Evolutionary conservation across 1,140 invertebrate species (phyloP).

Genomic region (Solen grandis): DNA sequence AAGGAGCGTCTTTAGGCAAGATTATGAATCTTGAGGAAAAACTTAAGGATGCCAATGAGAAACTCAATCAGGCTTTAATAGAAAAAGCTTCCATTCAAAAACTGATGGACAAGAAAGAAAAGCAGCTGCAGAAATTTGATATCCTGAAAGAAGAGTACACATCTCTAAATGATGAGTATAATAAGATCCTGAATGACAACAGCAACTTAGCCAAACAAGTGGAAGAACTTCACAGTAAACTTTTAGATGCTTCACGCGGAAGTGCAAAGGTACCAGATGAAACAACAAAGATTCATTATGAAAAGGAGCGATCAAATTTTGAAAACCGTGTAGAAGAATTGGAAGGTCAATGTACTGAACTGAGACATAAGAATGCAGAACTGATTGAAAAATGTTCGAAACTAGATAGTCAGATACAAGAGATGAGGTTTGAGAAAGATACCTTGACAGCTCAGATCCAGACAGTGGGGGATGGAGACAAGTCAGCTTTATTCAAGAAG

Average conservation of each 20-base stretch:
- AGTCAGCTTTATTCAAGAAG: conserved; percentile 62
- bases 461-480: conserved; percentile 54
- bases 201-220: conserved; percentile 73
- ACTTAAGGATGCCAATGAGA: conserved; percentile 44
- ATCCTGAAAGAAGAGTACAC: conserved; percentile 67
- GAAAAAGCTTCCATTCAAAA: conserved; percentile 68
- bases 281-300: conserved; percentile 63
- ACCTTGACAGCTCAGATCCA: conserved; percentile 69
- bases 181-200: conserved; percentile 73
- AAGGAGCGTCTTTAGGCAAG: conserved; percentile 2
- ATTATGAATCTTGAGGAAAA: conserved; percentile 52
- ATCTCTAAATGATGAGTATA: conserved; percentile 71
- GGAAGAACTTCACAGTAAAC: conserved; percentile 72
- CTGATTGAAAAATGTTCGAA: conserved; percentile 66
- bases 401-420: conserved; percentile 61
- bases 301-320: conserved; percentile 69
- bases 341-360: conserved; percentile 63
- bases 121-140: conserved; percentile 47
- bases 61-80: conserved; percentile 45
- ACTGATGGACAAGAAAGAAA: conserved; percentile 31
- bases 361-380: conserved; percentile 63
- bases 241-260: conserved; percentile 60
- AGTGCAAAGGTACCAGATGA: conserved; percentile 46
- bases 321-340: conserved; percentile 68
- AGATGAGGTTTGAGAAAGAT: conserved; percentile 70